Evolutionary conservation across 1,140 invertebrate genomes (phyloP), one percentile per base, ranked within the genome.

Genomic region (Leptestheria dahalacensis): DNA sequence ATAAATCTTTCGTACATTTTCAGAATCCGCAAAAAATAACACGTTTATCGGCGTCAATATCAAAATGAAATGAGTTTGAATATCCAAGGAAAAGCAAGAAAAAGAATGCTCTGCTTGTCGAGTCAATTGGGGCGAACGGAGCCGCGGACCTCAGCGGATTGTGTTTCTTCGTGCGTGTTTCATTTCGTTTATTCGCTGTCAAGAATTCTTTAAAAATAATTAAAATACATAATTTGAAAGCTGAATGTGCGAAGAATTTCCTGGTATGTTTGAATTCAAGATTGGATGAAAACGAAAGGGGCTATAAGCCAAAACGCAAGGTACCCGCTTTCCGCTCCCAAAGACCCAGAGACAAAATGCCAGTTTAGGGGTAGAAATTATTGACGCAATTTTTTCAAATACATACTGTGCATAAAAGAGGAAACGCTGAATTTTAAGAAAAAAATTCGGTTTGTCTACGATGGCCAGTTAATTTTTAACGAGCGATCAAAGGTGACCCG

Each of bases 111-210:
- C 15, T 41, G 33, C 6, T 41, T 9, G 33, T 15, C 15, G 33
- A 41, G 15, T 41, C 33, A 41, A 41, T 6, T 41, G 15, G 6
- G 33, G 33, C 33, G 33, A 41, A 41, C 6, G 6, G 33, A 41
- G 33, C 33, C 33, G 33, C 33, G 33, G 33, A 41, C 33, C 33
- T 33, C 25, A 15, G 53, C 12, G 53, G 26, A 28, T 55, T 55
- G 53, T 55, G 53, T 55, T 55, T 55, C 26, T 55, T 55, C 26
- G 26, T 15, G 53, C 53, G 15, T 29, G 25, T 55, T 33, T 15
- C 26, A 25, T 26, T 20, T 20, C 18, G 2, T 18, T 29, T 29
- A 1, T 26, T 12, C 26, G 26, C 23, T 11, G 12, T 4, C 33
- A 11, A 20, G 21, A 23, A 11, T 10, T 15, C n/a, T 3, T 12